phyloP scores from a whole-genome alignment of 2,113 vertebrate species.

The Lichenostomus cassidix region DNA sequence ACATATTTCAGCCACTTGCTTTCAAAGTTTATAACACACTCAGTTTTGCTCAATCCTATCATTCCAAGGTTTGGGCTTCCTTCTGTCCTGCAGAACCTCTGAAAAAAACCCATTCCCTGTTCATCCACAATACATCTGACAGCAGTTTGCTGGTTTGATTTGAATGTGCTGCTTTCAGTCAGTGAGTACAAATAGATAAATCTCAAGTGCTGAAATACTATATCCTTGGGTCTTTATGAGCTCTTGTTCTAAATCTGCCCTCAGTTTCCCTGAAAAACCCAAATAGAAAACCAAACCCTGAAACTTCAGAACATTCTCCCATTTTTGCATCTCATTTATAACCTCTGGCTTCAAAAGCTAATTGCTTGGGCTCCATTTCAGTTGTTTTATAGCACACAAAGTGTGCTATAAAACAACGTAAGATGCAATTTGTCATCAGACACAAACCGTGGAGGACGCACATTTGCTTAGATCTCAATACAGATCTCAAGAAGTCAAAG shows the following conservation, averaged over 20 bases:
- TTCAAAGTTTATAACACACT: conserved; percentile 51
- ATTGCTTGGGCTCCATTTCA: neutral
- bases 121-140: conserved; percentile 24
- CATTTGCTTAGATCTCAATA: neutral
- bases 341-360: neutral
- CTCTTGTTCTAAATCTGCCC: neutral
- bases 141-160: conserved; percentile 19
- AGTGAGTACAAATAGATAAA: conserved; percentile 31
- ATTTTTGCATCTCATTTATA: neutral
- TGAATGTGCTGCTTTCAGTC: neutral
- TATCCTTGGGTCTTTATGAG: conserved; percentile 3
- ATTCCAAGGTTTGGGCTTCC: neutral
- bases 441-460: neutral
- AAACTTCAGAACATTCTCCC: neutral
- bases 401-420: neutral
- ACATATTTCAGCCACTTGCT: conserved; percentile 26
- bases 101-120: neutral
- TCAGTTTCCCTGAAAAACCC: neutral
- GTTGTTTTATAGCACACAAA: neutral
- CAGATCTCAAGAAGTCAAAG: neutral
- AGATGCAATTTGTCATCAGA: neutral
- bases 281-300: neutral
- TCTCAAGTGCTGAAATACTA: conserved; percentile 8
- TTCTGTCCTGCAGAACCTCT: neutral
- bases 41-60: no score